A percentile compares a stretch with the other conserved stretches of the same genome.
phyloP scores from a whole-genome alignment of 2,888 invertebrate species.

The Aleiodes leptofemur region DNA sequence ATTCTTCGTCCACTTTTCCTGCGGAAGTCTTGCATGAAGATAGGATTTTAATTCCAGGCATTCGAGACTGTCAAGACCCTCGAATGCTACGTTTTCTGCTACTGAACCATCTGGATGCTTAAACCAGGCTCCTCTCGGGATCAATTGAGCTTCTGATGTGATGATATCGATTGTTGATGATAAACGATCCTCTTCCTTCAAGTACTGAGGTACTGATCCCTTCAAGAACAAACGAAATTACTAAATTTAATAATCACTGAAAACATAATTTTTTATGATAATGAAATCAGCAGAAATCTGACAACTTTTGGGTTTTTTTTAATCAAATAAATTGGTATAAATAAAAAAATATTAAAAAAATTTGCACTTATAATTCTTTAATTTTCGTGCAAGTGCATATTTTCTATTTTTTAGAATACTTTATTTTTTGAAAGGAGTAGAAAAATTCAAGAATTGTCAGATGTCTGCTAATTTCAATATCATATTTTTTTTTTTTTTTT shows the following conservation, averaged over 20 bases:
- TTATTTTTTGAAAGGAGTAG: too few species aligned
- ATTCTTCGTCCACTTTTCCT: conserved; percentile 85
- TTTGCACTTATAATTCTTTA: too few species aligned
- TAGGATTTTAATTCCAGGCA: conserved; percentile 85
- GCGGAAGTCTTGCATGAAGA: conserved; percentile 84
- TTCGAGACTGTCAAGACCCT: conserved; percentile 81
- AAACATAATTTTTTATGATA: too few species aligned
- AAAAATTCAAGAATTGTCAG: too few species aligned
- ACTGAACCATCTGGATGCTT: conserved; percentile 85
- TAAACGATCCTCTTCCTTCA: conserved; percentile 89
- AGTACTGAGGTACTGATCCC: conserved; percentile 75
- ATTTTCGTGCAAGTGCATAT: too few species aligned
- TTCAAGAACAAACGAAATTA: conserved; percentile 59
- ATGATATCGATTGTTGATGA: conserved; percentile 84
- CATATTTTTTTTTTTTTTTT: not conserved
- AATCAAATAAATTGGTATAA: too few species aligned
- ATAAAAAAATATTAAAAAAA: too few species aligned
- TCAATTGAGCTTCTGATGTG: conserved; percentile 84
- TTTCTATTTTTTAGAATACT: too few species aligned
- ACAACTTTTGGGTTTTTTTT: too few species aligned
- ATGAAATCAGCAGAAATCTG: too few species aligned
- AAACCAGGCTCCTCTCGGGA: conserved; percentile 87
- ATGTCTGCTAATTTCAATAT: too few species aligned
- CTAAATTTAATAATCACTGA: not conserved
- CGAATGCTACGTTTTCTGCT: conserved; percentile 83